Base-by-base conservation (phyloP, 2,113 vertebrate genomes). In the Hydrolagus affinis region DNA sequence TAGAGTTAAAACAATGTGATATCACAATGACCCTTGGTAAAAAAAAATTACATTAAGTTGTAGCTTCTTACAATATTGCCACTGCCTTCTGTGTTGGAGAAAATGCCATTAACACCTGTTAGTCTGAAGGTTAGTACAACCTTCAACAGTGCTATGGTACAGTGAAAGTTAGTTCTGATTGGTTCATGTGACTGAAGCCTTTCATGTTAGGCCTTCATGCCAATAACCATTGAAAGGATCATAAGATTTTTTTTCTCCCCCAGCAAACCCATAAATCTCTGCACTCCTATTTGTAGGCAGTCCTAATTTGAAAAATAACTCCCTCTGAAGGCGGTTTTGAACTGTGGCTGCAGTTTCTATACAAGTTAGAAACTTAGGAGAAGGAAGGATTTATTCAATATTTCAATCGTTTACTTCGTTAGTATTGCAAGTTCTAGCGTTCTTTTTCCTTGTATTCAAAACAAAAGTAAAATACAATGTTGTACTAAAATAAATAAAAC, bases 171-270 rank as follows among this genome's bases (percentile, higher is more conserved):
- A 28, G 66, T 66, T 75, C 66, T 83, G 78, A 66, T 66, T 66
- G 78, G 78, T 28, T 62, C 60, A 83, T 32, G 78, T 83, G 78
- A 66, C 62, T 32, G 25, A 25, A 66, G 30, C 78, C 78, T 66
- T 83, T 56, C 32, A 56, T 17, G 11, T 19, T 75, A 9, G 9
- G 73, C 11, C 73, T 21, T 75, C 21, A 66, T 68, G 15, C 25
- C 17, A 8, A 21, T 68, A 30, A 28, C 25, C 28, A 19, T 19
- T 28, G 2, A 66, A 30, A 21, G 15, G 60, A 59, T 83, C 78
- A 83, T 59, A 68, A 64, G 77, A 66, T 83, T 17, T 8, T 17
- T 8, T 80, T 80, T 66, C 62, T 64, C 15, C 60, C 62, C 6
- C 30, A 28, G 62, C 60, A 1, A 15, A 68, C 60, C 19, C 25